A percentile compares a stretch with the other conserved stretches of the same genome.
Evolutionary conservation across 2,888 invertebrate species (phyloP).

Genomic region (Torymus texanus): DNA sequence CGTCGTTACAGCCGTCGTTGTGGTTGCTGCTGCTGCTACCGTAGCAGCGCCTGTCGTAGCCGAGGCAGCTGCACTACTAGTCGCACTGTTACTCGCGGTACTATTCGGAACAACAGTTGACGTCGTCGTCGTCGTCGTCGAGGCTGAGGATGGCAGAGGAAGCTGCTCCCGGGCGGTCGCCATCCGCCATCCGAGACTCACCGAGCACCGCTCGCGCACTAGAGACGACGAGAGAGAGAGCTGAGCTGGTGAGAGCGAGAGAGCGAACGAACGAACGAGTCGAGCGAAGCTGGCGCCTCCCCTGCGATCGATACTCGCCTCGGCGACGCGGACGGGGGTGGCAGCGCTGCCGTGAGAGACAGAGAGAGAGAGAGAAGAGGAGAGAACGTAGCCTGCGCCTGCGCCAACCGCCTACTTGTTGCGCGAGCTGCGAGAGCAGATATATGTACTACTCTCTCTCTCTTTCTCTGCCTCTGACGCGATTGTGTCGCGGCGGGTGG

Average conservation of each 20-base stretch:
- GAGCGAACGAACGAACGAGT: background rate
- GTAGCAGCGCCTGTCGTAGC: conserved; percentile 23
- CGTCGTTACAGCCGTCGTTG: conserved; percentile 27
- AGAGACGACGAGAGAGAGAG: background rate
- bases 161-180: conserved; percentile 52
- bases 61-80: conserved; percentile 18
- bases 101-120: background rate
- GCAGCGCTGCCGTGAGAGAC: background rate
- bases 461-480: background rate
- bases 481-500: background rate
- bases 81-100: background rate
- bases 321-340: background rate
- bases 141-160: conserved; percentile 19
- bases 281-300: background rate
- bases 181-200: conserved; percentile 42
- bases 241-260: conserved; percentile 19
- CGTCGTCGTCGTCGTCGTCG: conserved; percentile 18
- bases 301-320: conserved; percentile 13
- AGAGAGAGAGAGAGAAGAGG: background rate
- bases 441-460: background rate
- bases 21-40: background rate
- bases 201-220: conserved; percentile 29
- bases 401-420: background rate
- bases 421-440: background rate
- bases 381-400: conserved; percentile 3